phyloP scores from a whole-genome alignment of 2,113 vertebrate genomes.

The Chloebia gouldiae region DNA sequence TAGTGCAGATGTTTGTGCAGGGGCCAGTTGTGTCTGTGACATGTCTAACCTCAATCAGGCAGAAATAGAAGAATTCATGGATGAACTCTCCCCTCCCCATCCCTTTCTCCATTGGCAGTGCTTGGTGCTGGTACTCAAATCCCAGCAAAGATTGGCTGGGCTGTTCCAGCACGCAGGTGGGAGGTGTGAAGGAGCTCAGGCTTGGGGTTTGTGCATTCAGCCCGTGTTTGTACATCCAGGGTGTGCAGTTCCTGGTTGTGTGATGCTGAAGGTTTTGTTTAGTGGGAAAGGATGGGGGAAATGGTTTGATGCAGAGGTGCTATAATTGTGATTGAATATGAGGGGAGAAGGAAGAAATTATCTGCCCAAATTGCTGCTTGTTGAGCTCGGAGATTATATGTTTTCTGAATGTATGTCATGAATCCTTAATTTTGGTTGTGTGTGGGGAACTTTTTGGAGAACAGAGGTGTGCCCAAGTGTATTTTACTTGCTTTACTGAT shows the following conservation, averaged over 20 bases:
- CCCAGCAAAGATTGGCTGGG: not conserved
- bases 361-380: not conserved
- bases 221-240: not conserved
- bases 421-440: not conserved
- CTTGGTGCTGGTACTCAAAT: not conserved
- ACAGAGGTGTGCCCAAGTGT: not conserved
- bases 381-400: not conserved
- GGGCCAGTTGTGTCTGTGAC: slow-evolving; percentile 3
- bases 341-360: not conserved
- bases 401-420: not conserved
- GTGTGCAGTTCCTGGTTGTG: not conserved
- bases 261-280: not conserved
- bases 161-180: not conserved
- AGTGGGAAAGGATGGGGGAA: not conserved
- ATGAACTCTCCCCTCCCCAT: not conserved
- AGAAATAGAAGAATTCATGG: slow-evolving; percentile 30
- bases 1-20: slow-evolving; percentile 32
- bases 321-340: not conserved
- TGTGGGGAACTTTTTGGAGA: not conserved
- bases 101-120: not conserved
- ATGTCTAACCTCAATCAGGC: slow-evolving; percentile 24
- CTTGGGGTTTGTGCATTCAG: not conserved
- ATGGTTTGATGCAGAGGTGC: not conserved
- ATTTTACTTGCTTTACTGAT: not conserved
- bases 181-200: not conserved